Evolutionary conservation across 2,797 vertebrate genomes (phyloP).

Genomic region (Ptychobarbus kaznakovi): DNA sequence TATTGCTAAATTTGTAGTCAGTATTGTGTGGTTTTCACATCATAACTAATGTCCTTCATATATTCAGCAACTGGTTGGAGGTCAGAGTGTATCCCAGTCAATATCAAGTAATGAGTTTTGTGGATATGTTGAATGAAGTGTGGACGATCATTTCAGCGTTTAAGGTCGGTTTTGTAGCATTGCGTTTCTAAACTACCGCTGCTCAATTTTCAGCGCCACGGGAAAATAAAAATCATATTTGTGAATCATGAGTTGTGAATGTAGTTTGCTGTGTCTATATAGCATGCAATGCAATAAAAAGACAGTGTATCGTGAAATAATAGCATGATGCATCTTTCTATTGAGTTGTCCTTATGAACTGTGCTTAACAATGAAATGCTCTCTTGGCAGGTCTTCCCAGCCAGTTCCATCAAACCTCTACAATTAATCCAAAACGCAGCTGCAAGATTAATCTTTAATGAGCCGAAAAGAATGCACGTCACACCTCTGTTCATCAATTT

Average conservation of each 20-base stretch:
- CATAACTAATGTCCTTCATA: constrained; percentile 4
- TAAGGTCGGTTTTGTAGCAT: background rate
- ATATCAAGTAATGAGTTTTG: constrained; percentile 22
- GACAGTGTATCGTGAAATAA: background rate
- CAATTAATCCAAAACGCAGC: no score
- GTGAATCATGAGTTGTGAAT: background rate
- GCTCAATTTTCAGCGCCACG: background rate
- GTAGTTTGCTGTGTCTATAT: background rate
- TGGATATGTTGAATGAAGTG: constrained; percentile 27
- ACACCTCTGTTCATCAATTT: no score
- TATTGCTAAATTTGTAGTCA: background rate
- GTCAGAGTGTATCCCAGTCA: constrained; percentile 9
- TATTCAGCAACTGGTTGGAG: constrained; percentile 23
- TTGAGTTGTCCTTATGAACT: background rate
- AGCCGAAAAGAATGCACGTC: no score
- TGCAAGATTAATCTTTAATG: no score
- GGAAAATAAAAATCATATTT: background rate
- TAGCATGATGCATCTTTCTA: background rate
- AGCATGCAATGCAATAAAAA: constrained; percentile 4
- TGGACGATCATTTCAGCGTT: constrained; percentile 1
- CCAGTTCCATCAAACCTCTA: no score
- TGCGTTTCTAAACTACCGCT: background rate
- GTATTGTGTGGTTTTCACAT: background rate
- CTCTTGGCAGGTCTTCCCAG: no score
- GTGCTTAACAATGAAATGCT: background rate